Conservation (phyloP, 2,113 vertebrate genomes). For the Charadrius vociferus region DNA sequence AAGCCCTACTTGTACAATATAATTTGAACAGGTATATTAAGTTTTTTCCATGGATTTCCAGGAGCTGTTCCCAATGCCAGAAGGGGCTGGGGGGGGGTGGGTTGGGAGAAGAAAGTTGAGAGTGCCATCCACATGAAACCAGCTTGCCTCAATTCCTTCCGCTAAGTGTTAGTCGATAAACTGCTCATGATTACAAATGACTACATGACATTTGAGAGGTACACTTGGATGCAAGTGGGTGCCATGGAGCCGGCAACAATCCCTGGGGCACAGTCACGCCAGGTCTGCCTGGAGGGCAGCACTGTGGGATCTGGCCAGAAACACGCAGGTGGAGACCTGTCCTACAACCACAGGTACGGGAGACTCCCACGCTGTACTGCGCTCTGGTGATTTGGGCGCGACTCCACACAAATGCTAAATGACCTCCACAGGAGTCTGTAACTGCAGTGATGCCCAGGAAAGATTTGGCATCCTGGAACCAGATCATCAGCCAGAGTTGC, state of each 20-base stretch:
- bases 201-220: neutral
- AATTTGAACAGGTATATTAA: neutral
- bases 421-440: neutral
- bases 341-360: accelerated
- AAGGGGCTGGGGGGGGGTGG: neutral
- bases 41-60: neutral
- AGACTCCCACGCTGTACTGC: neutral
- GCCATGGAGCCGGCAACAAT: neutral
- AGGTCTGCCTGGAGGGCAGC: neutral
- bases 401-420: too few relatives aligned
- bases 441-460: neutral
- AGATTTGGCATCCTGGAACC: neutral
- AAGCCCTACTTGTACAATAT: neutral
- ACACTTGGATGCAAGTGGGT: neutral
- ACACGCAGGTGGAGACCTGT: accelerated
- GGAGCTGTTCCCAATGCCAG: neutral
- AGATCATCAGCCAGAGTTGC: neutral
- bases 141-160: neutral
- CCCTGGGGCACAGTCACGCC: neutral
- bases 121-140: neutral
- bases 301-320: neutral
- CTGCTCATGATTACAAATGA: constrained; percentile 28
- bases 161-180: neutral
- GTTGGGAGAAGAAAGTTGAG: neutral
- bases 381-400: accelerated